Evolutionary conservation across 2,113 vertebrate species (phyloP), one percentile per base, ranked within the genome.

Genomic region (Pomatostomus ruficeps): DNA sequence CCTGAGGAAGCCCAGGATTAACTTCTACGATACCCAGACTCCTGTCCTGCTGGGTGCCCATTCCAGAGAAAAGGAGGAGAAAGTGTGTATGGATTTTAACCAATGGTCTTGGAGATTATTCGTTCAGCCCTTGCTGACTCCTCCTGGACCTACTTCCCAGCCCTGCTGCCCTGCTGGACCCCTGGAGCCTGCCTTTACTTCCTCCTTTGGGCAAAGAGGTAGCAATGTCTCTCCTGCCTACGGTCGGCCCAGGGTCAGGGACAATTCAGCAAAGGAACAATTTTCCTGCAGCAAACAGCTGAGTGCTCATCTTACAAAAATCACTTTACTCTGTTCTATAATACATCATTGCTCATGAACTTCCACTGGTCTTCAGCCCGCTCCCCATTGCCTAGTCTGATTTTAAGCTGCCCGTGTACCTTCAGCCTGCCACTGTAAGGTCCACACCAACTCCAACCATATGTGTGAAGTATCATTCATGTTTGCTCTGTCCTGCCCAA

Each of bases 381-480:
- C 21, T 33, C 14, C 40, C 14, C 59, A 25, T 6, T 11, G 23
- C 43, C 58, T 61, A 61, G 26, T 26, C 33, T 33, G 26, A 59
- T 33, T 40, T 83, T 62, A 58, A 83, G 31, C 36, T 38, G 54
- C 22, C 40, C 45, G 42, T 0, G 0, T 23, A 48, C 31, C 36
- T 31, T 46, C 52, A 87, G 58, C 33, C 70, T 11, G 0, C 21
- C 77, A 14, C 36, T 2, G 1, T 26, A 46, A 75, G 40, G 14
- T 24, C n/a, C 42, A 25, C n/a, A 24, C n/a, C 77, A 59, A 24
- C 5, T 14, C 14, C 23, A 33, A 20, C 1, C 0, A 0, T 8
- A 40, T 0, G 0, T 10, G 28, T 45, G 38, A 58, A 79, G 36
- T 2, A 0, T 43, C 52, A 45, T 21, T 68, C 0, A 0, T 1